Percentiles rank a stretch among this genome's conserved stretches.
Conservation (phyloP, 2,797 vertebrate species). For the Poecilia velifera region DNA sequence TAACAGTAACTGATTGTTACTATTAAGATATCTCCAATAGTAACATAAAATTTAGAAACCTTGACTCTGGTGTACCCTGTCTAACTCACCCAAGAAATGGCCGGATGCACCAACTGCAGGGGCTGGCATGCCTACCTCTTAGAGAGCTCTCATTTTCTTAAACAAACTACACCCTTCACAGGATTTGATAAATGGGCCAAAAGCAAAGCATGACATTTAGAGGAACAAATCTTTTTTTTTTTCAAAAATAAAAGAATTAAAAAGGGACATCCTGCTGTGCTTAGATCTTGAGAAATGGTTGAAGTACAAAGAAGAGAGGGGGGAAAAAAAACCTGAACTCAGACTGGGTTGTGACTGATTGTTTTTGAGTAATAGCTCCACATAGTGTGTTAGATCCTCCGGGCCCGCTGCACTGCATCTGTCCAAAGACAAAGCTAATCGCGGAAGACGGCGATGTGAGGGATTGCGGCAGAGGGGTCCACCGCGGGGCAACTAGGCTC, state of each 20-base stretch:
- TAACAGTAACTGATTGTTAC: too few species aligned
- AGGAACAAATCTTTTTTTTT: constrained; percentile 49
- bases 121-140: constrained; percentile 31
- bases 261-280: constrained; percentile 42
- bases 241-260: constrained; percentile 1
- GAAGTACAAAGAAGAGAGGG: constrained; percentile 56
- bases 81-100: constrained; percentile 31
- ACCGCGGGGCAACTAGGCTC: constrained; percentile 69
- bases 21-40: neutral
- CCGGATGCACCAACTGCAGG: constrained; percentile 18
- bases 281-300: constrained; percentile 44
- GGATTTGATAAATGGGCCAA: constrained; percentile 53
- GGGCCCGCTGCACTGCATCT: constrained; percentile 68
- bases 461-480: constrained; percentile 61
- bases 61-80: constrained; percentile 24
- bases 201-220: constrained; percentile 50
- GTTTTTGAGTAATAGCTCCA: constrained; percentile 70
- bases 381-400: constrained; percentile 67
- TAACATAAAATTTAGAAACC: neutral
- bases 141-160: constrained; percentile 44
- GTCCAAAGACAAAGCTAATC: constrained; percentile 73
- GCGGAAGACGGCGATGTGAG: constrained; percentile 68
- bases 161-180: constrained; percentile 45
- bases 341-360: constrained; percentile 63
- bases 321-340: constrained; percentile 48